phyloP scores from a whole-genome alignment of 2,888 invertebrate species.

The Platycheirus rosarum region DNA sequence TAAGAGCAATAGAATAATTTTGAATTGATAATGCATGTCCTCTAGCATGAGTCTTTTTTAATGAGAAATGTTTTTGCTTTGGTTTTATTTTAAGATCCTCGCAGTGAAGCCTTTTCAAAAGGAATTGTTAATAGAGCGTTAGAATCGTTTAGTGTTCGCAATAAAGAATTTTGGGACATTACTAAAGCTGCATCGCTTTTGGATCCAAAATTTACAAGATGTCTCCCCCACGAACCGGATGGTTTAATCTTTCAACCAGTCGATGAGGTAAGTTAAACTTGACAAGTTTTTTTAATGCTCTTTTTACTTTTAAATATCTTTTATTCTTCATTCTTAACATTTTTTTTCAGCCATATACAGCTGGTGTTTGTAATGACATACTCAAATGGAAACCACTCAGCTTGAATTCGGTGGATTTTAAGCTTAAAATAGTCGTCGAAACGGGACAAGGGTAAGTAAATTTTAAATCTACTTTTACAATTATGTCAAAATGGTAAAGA shows the following conservation, averaged over 20 bases:
- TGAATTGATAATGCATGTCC: too few species aligned
- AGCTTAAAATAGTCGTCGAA: conserved; percentile 90
- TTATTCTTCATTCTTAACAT: too few species aligned
- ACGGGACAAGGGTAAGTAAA: conserved; percentile 87
- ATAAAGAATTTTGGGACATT: conserved; percentile 96
- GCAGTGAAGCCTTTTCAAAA: conserved; percentile 89
- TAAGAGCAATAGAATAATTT: too few species aligned
- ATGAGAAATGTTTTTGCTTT: conserved; percentile 44
- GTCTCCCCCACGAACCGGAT: conserved; percentile 96
- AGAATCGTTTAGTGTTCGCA: conserved; percentile 95
- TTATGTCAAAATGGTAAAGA: too few species aligned
- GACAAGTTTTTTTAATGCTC: neutral
- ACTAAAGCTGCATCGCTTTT: conserved; percentile 87
- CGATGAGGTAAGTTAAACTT: conserved; percentile 85
- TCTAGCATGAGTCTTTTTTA: too few species aligned
- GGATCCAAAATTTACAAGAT: conserved; percentile 92
- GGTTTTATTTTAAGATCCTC: conserved; percentile 78
- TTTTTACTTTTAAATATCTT: neutral
- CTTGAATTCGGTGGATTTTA: conserved; percentile 98
- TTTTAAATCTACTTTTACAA: too few species aligned
- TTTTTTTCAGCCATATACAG: conserved; percentile 87
- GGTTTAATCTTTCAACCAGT: conserved; percentile 98
- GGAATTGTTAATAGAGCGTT: conserved; percentile 88
- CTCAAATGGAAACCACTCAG: conserved; percentile 98
- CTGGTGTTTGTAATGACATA: conserved; percentile 92